phyloP scores from a whole-genome alignment of 1,140 invertebrate species.

The Drosophila bocqueti region DNA sequence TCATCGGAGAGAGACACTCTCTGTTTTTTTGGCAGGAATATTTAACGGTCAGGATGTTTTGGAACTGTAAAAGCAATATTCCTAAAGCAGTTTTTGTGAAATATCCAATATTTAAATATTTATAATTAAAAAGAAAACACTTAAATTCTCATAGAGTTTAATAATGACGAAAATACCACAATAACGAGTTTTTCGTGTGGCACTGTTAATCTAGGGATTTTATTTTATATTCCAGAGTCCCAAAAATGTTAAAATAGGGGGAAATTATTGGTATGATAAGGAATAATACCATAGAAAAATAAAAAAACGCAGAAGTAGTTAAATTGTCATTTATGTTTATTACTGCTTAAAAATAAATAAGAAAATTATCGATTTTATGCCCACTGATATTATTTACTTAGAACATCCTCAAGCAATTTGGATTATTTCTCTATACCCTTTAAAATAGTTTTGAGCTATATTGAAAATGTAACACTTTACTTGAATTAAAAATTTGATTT shows the following conservation, averaged over 20 bases:
- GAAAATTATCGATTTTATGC: too few species aligned
- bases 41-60: conserved; percentile 10
- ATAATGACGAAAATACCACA: not conserved
- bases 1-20: not conserved
- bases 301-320: not conserved
- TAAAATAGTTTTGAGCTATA: too few species aligned
- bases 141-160: not conserved
- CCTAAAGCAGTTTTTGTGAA: not conserved
- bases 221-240: conserved; percentile 1
- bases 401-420: too few species aligned
- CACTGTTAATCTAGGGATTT: not conserved
- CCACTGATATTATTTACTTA: too few species aligned
- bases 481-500: too few species aligned
- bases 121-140: not conserved
- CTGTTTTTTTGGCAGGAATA: not conserved
- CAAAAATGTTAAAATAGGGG: conserved; percentile 37
- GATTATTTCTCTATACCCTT: too few species aligned
- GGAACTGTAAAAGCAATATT: not conserved
- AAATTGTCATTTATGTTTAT: not conserved
- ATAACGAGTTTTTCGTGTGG: not conserved
- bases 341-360: not conserved
- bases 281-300: not conserved
- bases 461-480: too few species aligned
- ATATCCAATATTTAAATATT: not conserved
- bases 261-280: not conserved